Evolutionary conservation across 2,113 vertebrate species (phyloP).

Genomic region (Crypturellus undulatus): DNA sequence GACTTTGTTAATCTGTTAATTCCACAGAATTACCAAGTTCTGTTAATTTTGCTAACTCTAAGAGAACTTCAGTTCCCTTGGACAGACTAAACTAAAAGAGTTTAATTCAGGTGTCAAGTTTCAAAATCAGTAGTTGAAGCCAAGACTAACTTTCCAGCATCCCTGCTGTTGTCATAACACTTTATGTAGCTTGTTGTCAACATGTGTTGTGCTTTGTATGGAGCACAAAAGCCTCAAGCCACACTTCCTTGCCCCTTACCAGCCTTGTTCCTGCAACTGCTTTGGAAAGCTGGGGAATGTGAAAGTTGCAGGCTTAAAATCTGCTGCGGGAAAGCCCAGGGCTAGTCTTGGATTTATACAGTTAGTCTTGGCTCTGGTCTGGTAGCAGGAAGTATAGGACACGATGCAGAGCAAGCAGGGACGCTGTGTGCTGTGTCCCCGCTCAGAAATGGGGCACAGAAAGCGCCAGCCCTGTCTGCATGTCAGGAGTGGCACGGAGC

Average conservation of each 20-base stretch:
- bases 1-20: neutral
- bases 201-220: no score
- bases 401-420: neutral
- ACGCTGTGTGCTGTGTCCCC: neutral
- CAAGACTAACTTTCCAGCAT: neutral
- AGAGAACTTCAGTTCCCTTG: neutral
- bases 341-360: neutral
- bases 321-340: neutral
- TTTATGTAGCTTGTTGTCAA: no score
- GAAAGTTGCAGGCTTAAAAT: neutral
- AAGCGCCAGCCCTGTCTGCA: neutral
- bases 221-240: no score
- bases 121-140: neutral
- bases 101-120: neutral
- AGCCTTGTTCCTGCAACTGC: neutral
- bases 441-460: neutral
- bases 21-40: no score
- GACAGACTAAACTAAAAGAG: neutral
- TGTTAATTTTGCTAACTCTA: no score
- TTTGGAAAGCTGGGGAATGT: neutral
- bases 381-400: neutral
- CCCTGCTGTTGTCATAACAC: no score
- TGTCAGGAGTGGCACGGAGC: neutral
- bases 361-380: neutral
- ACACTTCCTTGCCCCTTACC: no score